These are phyloP conservation scores for Tetraodon nigroviridis DNA, from an alignment of 2,113 vertebrate species.

Conservation along the genomic window DNA sequence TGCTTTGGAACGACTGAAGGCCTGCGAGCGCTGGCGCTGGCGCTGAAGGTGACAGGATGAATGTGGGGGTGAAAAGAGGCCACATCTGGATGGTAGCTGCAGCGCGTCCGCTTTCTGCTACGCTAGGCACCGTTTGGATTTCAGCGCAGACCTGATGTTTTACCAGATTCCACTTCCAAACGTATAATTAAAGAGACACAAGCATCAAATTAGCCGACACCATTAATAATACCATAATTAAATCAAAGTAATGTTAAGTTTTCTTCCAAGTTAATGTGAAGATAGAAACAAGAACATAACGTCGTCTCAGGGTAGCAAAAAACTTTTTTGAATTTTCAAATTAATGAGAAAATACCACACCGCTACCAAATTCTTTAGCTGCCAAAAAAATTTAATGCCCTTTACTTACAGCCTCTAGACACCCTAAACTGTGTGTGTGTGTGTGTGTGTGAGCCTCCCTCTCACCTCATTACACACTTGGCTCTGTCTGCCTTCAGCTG, in stretches of 20 bases:
- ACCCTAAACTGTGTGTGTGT: conserved; percentile 12
- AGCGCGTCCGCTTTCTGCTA: too few species aligned
- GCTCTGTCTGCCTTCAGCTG: conserved; percentile 49
- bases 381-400: conserved; percentile 46
- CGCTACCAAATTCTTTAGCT: conserved; percentile 13
- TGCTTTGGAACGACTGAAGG: conserved; percentile 18
- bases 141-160: too few species aligned
- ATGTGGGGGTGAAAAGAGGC: neutral
- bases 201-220: too few species aligned
- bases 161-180: too few species aligned
- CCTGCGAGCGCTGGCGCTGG: conserved; percentile 3
- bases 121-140: too few species aligned
- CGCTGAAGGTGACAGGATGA: neutral
- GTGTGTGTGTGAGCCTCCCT: conserved; percentile 37
- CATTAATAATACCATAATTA: too few species aligned
- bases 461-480: conserved; percentile 75
- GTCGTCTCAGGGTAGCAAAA: neutral
- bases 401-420: conserved; percentile 48
- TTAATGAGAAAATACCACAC: conserved; percentile 23
- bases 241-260: too few species aligned
- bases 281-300: neutral
- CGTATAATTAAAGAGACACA: too few species aligned
- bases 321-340: conserved; percentile 1
- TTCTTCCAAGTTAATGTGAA: too few species aligned
- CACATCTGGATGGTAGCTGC: too few species aligned